Evolutionary conservation across 2,113 vertebrate species (phyloP).

Genomic region (Bombycilla garrulus): DNA sequence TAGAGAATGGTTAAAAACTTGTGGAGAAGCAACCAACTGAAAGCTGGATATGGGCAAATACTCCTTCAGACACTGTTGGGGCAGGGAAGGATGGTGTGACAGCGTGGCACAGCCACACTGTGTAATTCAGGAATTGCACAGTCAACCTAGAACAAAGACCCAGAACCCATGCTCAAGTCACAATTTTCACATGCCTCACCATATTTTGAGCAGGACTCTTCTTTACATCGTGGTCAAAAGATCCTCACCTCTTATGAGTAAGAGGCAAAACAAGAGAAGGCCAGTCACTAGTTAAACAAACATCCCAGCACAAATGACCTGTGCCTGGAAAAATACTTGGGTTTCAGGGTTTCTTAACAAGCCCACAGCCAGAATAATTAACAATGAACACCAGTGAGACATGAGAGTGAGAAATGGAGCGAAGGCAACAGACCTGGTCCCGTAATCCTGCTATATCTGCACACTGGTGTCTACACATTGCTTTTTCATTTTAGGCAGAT

Average conservation of each 20-base stretch:
- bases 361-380: not conserved
- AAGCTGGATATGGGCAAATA: not conserved
- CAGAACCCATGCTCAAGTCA: not conserved
- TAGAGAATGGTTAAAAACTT: not conserved
- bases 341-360: not conserved
- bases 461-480: not conserved
- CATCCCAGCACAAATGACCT: not conserved
- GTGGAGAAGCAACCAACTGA: not conserved
- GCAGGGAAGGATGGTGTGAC: not conserved
- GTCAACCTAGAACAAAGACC: not conserved
- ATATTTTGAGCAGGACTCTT: not conserved
- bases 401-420: not conserved
- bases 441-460: not conserved
- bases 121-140: not conserved
- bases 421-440: constrained; percentile 11
- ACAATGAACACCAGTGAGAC: not conserved
- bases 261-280: not conserved
- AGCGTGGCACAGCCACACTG: not conserved
- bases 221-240: not conserved
- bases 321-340: not conserved
- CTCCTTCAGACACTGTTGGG: rapidly evolving
- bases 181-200: not conserved
- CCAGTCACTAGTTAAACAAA: not conserved
- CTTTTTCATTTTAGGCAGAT: not conserved
- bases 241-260: not conserved